phyloP scores from a whole-genome alignment of 2,113 vertebrate species.

The Cryptotis parvus region DNA sequence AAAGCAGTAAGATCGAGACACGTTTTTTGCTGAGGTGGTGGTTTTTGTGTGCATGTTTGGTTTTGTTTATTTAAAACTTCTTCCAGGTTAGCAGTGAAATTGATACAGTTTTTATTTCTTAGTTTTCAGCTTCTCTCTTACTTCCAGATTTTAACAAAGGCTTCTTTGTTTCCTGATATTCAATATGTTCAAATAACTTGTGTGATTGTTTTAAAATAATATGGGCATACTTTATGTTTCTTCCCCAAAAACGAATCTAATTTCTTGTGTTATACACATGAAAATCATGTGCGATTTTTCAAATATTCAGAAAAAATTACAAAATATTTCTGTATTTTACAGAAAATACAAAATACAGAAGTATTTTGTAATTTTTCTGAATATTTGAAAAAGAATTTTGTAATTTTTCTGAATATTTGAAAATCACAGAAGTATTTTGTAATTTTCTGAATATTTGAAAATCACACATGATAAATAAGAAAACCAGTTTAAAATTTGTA shows the following conservation, averaged over 20 bases:
- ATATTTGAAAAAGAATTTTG: too few relatives aligned
- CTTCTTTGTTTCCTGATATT: conserved; percentile 13
- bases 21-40: neutral
- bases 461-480: neutral
- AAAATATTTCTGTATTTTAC: too few relatives aligned
- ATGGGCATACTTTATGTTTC: too few relatives aligned
- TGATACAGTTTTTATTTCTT: neutral
- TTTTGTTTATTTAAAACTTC: conserved; percentile 46
- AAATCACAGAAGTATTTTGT: too few relatives aligned
- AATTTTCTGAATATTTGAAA: too few relatives aligned
- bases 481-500: neutral
- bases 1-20: neutral
- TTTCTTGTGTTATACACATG: too few relatives aligned
- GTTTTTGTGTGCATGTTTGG: conserved; percentile 8
- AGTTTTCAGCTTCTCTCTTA: neutral
- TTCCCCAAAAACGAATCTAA: neutral
- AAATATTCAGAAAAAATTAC: conserved; percentile 29
- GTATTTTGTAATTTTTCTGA: conserved; percentile 28
- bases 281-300: conserved; percentile 14
- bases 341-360: too few relatives aligned
- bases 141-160: conserved; percentile 20
- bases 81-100: neutral
- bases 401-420: too few relatives aligned
- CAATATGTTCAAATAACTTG: conserved; percentile 9
- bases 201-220: conserved; percentile 28